Evolutionary conservation across 1,140 invertebrate genomes (phyloP).

Genomic region (Atta texana): DNA sequence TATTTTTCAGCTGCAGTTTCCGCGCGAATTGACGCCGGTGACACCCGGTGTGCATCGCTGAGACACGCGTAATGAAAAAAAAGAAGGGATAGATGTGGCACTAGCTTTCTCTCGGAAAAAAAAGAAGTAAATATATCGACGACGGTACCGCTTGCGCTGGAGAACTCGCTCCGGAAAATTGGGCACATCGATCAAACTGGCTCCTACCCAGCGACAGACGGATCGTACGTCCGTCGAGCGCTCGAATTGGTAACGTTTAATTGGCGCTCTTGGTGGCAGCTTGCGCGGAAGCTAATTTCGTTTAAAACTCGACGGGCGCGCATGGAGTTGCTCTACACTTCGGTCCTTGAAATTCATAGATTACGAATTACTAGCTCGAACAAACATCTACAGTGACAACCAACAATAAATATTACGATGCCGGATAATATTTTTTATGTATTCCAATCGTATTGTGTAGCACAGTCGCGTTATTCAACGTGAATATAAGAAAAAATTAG

Average conservation of each 20-base stretch:
- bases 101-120: constrained; percentile 11
- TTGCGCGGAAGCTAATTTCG: constrained; percentile 59
- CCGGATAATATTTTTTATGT: constrained; percentile 18
- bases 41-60: constrained; percentile 60
- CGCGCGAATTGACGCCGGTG: constrained; percentile 57
- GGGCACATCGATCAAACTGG: constrained; percentile 70
- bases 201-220: constrained; percentile 38
- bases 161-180: constrained; percentile 52
- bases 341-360: constrained; percentile 26
- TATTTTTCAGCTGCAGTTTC: constrained; percentile 73
- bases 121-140: constrained; percentile 67
- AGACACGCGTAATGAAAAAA: constrained; percentile 67
- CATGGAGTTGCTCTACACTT: too few species aligned
- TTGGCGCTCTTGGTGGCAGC: constrained; percentile 62
- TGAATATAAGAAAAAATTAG: neutral
- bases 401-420: constrained; percentile 31
- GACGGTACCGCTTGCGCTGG: constrained; percentile 34
- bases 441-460: neutral
- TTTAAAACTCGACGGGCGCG: constrained; percentile 31
- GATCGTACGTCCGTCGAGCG: constrained; percentile 49
- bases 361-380: constrained; percentile 39
- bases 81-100: neutral
- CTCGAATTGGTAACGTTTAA: constrained; percentile 72
- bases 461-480: neutral
- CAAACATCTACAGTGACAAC: neutral